phyloP scores from a whole-genome alignment of 2,888 invertebrate genomes.

The Iselma pallidipennis region DNA sequence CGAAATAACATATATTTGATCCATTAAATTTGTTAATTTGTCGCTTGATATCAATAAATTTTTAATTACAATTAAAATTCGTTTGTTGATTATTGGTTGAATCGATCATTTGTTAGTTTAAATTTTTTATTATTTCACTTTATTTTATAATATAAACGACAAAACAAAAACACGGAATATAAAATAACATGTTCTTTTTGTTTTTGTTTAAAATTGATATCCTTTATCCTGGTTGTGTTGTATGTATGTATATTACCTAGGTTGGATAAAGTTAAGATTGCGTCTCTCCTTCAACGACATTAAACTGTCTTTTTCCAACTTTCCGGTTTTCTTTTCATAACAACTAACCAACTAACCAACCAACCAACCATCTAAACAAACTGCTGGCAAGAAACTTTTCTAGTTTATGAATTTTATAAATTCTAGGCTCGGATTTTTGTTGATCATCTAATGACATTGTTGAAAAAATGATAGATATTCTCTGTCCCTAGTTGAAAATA shows the following conservation, averaged over 20 bases:
- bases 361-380: slow-evolving; percentile 1
- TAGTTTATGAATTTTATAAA: slow-evolving; percentile 2
- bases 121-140: no score
- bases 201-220: no score
- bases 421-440: neutral
- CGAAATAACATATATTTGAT: neutral
- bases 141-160: no score
- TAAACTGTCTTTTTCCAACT: neutral
- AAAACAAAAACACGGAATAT: no score
- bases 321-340: neutral
- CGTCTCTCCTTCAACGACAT: neutral
- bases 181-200: no score
- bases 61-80: no score
- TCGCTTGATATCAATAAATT: neutral
- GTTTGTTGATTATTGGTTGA: no score
- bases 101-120: no score
- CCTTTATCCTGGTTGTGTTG: neutral
- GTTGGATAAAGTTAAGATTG: neutral
- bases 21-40: neutral
- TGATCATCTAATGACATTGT: neutral
- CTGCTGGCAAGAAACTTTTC: neutral
- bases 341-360: neutral
- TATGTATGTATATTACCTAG: neutral
- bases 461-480: neutral
- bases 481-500: neutral